These are phyloP conservation scores for Glyptemys insculpta DNA, from an alignment of 2,797 vertebrate genomes.

Conservation along the genomic window DNA sequence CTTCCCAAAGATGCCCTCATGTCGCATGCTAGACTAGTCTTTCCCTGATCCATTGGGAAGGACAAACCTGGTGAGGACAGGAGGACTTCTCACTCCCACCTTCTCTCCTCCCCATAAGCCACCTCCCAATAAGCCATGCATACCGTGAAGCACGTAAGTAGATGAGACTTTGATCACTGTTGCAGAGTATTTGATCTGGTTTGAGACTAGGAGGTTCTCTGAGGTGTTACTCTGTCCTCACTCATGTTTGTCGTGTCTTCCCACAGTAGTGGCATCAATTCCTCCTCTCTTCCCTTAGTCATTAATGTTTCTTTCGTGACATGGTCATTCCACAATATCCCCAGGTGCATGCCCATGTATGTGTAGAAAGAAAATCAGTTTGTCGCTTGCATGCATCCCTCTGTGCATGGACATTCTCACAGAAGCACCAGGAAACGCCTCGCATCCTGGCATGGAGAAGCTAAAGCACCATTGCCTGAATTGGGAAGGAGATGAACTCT, in stretches of 20 bases:
- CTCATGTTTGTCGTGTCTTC: conserved; percentile 61
- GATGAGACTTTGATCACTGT: background rate
- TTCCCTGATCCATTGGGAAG: conserved; percentile 26
- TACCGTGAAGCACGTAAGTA: conserved; percentile 3
- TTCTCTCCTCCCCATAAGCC: background rate
- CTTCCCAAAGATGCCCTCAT: conserved; percentile 53
- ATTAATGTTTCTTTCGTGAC: conserved; percentile 48
- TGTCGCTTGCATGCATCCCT: conserved; percentile 60
- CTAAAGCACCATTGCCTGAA: conserved; percentile 33
- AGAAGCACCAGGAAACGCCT: background rate
- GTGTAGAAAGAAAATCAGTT: conserved; percentile 40
- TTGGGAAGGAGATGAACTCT: background rate
- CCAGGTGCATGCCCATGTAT: conserved; percentile 64
- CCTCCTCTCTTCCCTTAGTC: conserved; percentile 24
- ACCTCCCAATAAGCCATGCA: conserved; percentile 11
- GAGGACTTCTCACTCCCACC: background rate
- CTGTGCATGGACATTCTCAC: conserved; percentile 34
- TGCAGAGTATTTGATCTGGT: background rate
- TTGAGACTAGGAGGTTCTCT: conserved; percentile 32
- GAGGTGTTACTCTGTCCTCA: conserved; percentile 62
- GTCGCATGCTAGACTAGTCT: conserved; percentile 64
- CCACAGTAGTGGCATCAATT: background rate
- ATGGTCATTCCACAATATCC: conserved; percentile 20
- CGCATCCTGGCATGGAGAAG: conserved; percentile 26
- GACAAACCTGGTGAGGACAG: conserved; percentile 68